Conservation (phyloP, 2,113 vertebrate genomes). For the Mohoua ochrocephala region DNA sequence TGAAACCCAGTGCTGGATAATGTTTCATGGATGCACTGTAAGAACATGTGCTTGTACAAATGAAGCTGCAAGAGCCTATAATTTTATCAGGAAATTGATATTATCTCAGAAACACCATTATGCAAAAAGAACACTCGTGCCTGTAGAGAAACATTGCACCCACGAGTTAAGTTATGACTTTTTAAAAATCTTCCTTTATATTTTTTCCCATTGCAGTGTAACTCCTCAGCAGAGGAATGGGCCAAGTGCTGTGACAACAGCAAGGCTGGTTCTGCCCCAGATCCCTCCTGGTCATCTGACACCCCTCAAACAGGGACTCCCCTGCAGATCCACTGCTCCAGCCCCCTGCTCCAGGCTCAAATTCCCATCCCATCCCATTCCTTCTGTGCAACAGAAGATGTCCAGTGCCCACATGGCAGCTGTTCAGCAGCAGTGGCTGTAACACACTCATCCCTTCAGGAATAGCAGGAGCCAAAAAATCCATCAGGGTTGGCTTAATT, state of each 20-base stretch:
- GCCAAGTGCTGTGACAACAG: background rate
- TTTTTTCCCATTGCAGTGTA: background rate
- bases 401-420: background rate
- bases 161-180: background rate
- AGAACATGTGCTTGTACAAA: background rate
- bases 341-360: background rate
- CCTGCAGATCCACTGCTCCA: background rate
- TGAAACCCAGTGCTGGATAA: background rate
- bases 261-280: background rate
- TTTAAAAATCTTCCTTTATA: background rate
- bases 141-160: background rate
- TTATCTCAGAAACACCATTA: background rate
- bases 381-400: background rate
- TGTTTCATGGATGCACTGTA: background rate
- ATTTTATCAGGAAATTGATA: background rate
- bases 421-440: background rate
- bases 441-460: background rate
- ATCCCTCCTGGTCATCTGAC: background rate
- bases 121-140: background rate
- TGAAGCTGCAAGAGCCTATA: background rate
- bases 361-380: background rate
- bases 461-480: background rate
- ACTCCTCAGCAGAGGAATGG: background rate
- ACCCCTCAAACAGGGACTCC: background rate
- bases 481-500: background rate